Percentiles rank a stretch among this genome's conserved stretches.
phyloP scores from a whole-genome alignment of 2,113 vertebrate genomes.

The Fregata magnificens region DNA sequence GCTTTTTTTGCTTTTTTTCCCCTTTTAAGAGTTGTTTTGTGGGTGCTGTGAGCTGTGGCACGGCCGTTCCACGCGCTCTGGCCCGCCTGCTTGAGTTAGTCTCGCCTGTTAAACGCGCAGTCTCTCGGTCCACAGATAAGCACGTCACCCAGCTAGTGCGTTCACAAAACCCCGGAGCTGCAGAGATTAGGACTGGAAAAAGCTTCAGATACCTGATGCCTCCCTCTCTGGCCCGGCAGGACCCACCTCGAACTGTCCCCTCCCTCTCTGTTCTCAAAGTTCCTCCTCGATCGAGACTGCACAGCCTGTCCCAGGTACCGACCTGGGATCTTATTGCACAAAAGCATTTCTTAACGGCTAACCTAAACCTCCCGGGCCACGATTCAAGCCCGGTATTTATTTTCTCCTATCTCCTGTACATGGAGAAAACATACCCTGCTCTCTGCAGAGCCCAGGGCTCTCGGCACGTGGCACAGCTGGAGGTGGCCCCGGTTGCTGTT shows the following conservation, averaged over 20 bases:
- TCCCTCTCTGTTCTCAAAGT: not conserved
- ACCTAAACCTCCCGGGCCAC: not conserved
- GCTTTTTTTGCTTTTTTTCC: not conserved
- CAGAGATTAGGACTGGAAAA: not conserved
- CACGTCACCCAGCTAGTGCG: not conserved
- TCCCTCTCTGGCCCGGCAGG: not conserved
- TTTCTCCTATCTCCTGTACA: not conserved
- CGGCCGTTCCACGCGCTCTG: accelerated
- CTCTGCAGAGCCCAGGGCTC: not conserved
- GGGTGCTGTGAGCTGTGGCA: not conserved
- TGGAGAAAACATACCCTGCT: not conserved
- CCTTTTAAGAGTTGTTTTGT: not conserved
- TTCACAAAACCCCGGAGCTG: not conserved
- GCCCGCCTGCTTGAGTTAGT: not conserved
- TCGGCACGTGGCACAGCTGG: not conserved
- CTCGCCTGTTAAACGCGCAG: not conserved
- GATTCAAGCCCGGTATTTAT: not conserved
- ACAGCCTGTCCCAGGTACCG: not conserved
- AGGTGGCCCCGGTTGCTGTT: not conserved
- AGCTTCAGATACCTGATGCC: not conserved
- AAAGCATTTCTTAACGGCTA: not conserved
- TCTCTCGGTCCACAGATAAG: not conserved
- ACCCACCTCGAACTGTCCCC: not conserved
- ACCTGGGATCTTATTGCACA: not conserved
- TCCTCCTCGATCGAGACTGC: not conserved